Conservation (phyloP, 2,888 invertebrate genomes). For the Caradrina kadenii region DNA sequence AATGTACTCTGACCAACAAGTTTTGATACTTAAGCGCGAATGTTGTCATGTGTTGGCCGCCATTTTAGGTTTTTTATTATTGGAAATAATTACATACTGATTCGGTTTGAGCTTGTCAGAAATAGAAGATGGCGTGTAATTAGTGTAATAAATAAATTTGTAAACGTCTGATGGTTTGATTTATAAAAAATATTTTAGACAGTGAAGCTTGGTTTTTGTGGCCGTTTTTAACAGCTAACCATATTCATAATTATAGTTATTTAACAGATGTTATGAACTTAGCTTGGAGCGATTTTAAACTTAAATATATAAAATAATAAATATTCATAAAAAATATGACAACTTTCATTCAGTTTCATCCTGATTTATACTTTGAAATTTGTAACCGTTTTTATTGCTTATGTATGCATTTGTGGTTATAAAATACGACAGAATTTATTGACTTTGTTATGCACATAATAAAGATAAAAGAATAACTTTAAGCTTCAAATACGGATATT, state of each 20-base stretch:
- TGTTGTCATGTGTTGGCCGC: slow-evolving; percentile 44
- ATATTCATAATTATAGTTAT: slow-evolving; percentile 34
- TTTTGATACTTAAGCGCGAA: slow-evolving; percentile 80
- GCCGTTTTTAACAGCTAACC: slow-evolving; percentile 6
- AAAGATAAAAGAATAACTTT: slow-evolving; percentile 2
- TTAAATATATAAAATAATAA: background rate
- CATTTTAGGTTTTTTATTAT: slow-evolving; percentile 62
- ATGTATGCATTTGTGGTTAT: background rate
- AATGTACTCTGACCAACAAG: slow-evolving; percentile 74
- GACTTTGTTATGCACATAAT: slow-evolving; percentile 12
- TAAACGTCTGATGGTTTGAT: background rate
- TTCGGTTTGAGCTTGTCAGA: slow-evolving; percentile 29
- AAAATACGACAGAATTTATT: slow-evolving; percentile 11
- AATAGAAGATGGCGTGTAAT: slow-evolving; percentile 26
- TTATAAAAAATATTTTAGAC: slow-evolving; percentile 11
- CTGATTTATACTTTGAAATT: slow-evolving; percentile 34
- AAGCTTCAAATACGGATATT: slow-evolving; percentile 17
- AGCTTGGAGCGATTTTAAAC: slow-evolving; percentile 21
- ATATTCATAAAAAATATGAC: slow-evolving; percentile 22
- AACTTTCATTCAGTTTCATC: slow-evolving; percentile 36
- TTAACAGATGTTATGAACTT: slow-evolving; percentile 6
- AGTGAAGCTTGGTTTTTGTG: slow-evolving; percentile 15
- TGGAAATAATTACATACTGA: slow-evolving; percentile 37
- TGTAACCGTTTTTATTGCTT: slow-evolving; percentile 36
- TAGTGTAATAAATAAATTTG: slow-evolving; percentile 11